phyloP scores from a whole-genome alignment of 1,140 invertebrate species.

The Hypothenemus hampei region DNA sequence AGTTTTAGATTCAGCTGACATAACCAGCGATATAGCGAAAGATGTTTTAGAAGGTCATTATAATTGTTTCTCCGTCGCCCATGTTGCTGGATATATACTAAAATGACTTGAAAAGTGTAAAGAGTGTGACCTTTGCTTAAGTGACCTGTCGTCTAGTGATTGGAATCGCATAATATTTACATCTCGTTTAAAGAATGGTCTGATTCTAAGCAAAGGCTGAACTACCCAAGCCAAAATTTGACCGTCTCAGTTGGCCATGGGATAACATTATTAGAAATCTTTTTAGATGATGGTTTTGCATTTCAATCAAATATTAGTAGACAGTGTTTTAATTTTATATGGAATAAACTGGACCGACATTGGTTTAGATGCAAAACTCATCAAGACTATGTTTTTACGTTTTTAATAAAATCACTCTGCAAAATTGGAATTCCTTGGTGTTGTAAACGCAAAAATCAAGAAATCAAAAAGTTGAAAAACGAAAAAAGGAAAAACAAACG shows the following conservation, averaged over 20 bases:
- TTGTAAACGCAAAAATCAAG: slow-evolving; percentile 14
- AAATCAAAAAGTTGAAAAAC: slow-evolving; percentile 4
- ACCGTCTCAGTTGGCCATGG: slow-evolving; percentile 10
- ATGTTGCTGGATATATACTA: no score
- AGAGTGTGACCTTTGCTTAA: not conserved
- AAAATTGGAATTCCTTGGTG: slow-evolving; percentile 21
- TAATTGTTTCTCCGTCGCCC: no score
- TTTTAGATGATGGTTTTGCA: slow-evolving; percentile 4
- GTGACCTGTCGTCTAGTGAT: not conserved
- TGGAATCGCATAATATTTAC: slow-evolving; percentile 19
- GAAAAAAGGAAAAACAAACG: slow-evolving; percentile 9
- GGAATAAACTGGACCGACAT: not conserved
- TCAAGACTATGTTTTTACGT: slow-evolving; percentile 1
- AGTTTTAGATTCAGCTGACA: no score
- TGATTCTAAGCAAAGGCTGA: slow-evolving; percentile 11
- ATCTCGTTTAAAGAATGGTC: slow-evolving; percentile 23
- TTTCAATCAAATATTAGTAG: not conserved
- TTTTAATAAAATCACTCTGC: slow-evolving; percentile 8
- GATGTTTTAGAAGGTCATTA: no score
- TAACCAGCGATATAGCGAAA: no score
- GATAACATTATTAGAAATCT: slow-evolving; percentile 11
- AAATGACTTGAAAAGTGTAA: not conserved
- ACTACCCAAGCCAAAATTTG: slow-evolving; percentile 16
- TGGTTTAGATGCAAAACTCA: slow-evolving; percentile 14
- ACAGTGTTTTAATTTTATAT: slow-evolving; percentile 6